A percentile compares a stretch with the other conserved stretches of the same genome.
Conservation (phyloP, 2,797 vertebrate genomes). For the Knipowitschia caucasica region DNA sequence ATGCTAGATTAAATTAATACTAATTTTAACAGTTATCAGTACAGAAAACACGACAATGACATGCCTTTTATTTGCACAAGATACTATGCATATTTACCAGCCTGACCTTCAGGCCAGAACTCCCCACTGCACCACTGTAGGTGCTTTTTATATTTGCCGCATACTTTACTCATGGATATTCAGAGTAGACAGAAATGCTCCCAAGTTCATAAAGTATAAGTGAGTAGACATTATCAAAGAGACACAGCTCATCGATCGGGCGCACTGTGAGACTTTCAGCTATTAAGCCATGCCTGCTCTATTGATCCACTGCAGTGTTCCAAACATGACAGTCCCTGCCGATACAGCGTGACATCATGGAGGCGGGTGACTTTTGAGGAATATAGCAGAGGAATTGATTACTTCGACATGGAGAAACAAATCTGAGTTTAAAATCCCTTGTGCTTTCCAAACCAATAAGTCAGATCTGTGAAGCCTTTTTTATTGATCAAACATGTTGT, state of each 20-base stretch:
- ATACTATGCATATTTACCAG: too few species aligned
- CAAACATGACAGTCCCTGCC: not conserved
- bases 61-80: too few species aligned
- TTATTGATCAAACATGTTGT: too few species aligned
- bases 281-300: not conserved
- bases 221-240: not conserved
- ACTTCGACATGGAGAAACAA: too few species aligned
- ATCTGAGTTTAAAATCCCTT: not conserved
- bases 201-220: not conserved
- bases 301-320: not conserved
- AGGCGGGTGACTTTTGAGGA: not conserved
- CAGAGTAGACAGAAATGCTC: too few species aligned
- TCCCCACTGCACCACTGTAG: too few species aligned
- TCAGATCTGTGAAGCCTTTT: too few species aligned
- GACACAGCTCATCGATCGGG: not conserved
- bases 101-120: too few species aligned
- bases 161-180: not conserved
- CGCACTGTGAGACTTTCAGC: not conserved
- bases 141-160: too few species aligned
- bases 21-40: too few species aligned
- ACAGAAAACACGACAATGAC: too few species aligned
- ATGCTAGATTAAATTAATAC: too few species aligned
- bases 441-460: not conserved
- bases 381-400: not conserved
- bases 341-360: not conserved